These are phyloP conservation scores for Nyctibius bracteatus DNA, from an alignment of 2,113 vertebrate genomes.

Conservation along the genomic window DNA sequence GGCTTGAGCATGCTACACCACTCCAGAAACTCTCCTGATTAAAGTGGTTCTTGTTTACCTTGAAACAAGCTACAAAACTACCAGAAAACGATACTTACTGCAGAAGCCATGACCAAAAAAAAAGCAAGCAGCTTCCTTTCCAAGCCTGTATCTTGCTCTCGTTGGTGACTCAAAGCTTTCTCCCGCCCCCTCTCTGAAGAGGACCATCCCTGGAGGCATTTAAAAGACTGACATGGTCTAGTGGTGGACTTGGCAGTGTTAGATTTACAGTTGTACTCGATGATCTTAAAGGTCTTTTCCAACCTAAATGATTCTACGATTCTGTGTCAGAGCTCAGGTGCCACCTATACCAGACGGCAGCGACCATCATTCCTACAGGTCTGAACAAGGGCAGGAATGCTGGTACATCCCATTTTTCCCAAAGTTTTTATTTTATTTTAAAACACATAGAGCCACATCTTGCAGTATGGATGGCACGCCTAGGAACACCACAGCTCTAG, in stretches of 20 bases:
- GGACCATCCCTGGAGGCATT: background rate
- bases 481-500: background rate
- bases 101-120: background rate
- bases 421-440: background rate
- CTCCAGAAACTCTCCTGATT: background rate
- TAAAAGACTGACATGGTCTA: background rate
- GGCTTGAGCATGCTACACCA: rapidly evolving
- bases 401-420: background rate
- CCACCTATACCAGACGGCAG: background rate
- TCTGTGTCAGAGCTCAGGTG: background rate
- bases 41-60: background rate
- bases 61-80: background rate
- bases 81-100: background rate
- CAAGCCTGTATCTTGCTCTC: background rate
- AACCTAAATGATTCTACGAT: too few species aligned
- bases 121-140: background rate
- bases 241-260: background rate
- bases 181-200: background rate
- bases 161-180: background rate
- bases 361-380: background rate
- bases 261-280: background rate
- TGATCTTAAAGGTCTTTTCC: background rate
- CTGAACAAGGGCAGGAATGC: background rate
- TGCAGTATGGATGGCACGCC: background rate
- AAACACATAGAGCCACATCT: background rate